Conservation (phyloP, 2,888 invertebrate species). For the Polyommatus icarus region DNA sequence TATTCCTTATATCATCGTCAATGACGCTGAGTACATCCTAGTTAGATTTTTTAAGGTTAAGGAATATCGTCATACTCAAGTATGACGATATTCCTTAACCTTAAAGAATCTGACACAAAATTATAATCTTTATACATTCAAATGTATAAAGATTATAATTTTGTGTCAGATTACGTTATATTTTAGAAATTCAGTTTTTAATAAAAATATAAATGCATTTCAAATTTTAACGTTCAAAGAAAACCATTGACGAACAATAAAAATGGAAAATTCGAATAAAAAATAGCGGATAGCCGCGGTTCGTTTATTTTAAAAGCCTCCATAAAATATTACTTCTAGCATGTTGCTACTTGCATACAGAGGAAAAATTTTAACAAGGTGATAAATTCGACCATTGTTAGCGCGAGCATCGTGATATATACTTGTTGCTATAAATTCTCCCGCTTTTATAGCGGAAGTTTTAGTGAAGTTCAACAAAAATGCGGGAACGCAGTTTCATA, state of each 20-base stretch:
- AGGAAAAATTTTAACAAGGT: constrained; percentile 21
- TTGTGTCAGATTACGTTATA: too few species aligned
- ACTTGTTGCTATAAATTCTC: constrained; percentile 14
- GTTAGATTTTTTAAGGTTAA: too few species aligned
- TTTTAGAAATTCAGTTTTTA: too few species aligned
- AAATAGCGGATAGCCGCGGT: background rate
- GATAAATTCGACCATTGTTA: constrained; percentile 19
- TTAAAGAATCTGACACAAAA: too few species aligned
- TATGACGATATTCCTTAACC: too few species aligned
- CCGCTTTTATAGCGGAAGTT: constrained; percentile 12
- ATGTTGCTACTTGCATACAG: constrained; percentile 20
- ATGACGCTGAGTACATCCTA: too few species aligned
- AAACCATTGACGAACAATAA: background rate
- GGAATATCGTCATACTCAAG: too few species aligned
- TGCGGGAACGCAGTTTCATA: background rate
- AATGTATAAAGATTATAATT: too few species aligned
- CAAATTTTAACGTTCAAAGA: background rate
- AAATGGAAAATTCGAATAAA: background rate
- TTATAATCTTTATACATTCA: too few species aligned
- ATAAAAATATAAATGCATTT: background rate
- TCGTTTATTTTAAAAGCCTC: background rate
- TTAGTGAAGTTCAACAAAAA: constrained; percentile 9
- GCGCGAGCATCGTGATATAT: constrained; percentile 12
- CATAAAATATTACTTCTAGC: constrained; percentile 6
- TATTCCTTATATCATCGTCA: too few species aligned